Conservation (phyloP, 1,140 invertebrate genomes). For the Planococcus citri region DNA sequence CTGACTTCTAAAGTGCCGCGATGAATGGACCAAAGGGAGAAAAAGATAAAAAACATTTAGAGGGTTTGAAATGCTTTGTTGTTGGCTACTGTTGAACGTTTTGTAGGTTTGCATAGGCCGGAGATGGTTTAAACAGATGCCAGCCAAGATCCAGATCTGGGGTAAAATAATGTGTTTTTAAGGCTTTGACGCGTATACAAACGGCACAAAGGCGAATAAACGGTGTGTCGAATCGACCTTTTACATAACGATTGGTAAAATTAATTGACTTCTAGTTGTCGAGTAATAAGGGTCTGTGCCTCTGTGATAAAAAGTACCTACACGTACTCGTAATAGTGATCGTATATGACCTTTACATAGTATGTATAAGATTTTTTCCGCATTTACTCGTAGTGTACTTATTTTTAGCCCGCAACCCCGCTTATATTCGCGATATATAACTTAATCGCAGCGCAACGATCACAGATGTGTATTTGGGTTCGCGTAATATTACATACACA, state of each 20-base stretch:
- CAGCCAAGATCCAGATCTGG: neutral
- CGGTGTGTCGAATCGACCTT: neutral
- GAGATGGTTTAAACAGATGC: neutral
- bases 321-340: too few species aligned
- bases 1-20: neutral
- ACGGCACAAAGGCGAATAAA: too few species aligned
- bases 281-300: too few species aligned
- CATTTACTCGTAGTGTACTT: too few species aligned
- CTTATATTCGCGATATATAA: too few species aligned
- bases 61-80: neutral
- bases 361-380: too few species aligned
- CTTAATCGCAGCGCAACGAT: too few species aligned
- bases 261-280: neutral
- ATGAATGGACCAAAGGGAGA: neutral
- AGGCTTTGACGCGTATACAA: neutral
- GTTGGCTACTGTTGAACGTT: neutral
- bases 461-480: too few species aligned
- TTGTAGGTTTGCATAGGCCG: too few species aligned
- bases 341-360: neutral
- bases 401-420: too few species aligned
- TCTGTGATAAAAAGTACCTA: too few species aligned
- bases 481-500: too few species aligned
- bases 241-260: neutral
- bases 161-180: neutral
- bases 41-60: neutral